Base-by-base conservation (phyloP, 1,140 invertebrate species). In the Pogonomyrmex californicus region DNA sequence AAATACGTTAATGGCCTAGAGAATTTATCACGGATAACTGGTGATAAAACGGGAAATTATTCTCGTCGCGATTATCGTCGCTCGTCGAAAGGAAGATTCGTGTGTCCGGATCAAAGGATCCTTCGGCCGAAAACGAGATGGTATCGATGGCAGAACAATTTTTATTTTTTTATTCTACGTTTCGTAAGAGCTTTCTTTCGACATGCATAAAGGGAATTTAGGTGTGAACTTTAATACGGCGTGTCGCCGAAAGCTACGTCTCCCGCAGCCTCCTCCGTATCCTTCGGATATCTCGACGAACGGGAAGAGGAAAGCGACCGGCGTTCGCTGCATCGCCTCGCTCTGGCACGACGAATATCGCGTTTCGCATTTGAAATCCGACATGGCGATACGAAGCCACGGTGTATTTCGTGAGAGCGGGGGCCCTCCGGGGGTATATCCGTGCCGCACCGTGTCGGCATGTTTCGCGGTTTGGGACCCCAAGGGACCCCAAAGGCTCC, bases 401-500 rank as follows among this genome's bases (percentile, higher is more conserved):
- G 49, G 77, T 76, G 83, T 88, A 58, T 89, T 91, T 91, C 81
- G 77, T 88, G 87, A 89, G 88, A 54, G 60, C 49, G 54, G n/a
- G 76, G n/a, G 76, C 51, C 75, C 76, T 68, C 54, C 54, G 68
- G 56, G 86, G 75, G 58, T 85, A 87, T 47, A 58, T 54, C 47
- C 51, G n/a, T 60, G 17, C 78, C 68, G 58, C 81, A 86, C 70
- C 78, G 87, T 90, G 91, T 91, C 91, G 91, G 91, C 88, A 90
- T 91, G 89, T 92, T 91, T 91, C 81, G 91, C 89, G 78, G 88
- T 91, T 91, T 88, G 89, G 88, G 63, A 83, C 77, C 82, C 77
- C 82, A 51, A 79, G 58, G 75, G 81, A 70, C 71, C 41, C 90
- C 76, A 91, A 89, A 91, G 91, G 68, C 90, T n/a, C n/a, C n/a